Base-by-base conservation (phyloP, 2,888 invertebrate species). In the Agrypnus murinus region DNA sequence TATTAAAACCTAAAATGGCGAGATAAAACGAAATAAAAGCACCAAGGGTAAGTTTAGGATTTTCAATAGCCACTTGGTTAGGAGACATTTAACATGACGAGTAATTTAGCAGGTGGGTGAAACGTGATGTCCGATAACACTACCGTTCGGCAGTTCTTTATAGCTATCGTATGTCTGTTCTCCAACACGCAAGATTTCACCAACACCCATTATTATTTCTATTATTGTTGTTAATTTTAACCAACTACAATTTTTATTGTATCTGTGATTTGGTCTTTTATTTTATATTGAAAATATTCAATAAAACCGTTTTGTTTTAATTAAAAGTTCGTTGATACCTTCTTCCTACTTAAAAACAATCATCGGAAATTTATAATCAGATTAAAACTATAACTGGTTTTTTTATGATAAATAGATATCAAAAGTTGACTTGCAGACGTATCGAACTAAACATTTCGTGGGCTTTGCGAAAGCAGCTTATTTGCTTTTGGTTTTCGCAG, bases 61-160 rank as follows among this genome's bases (percentile, higher is more conserved):
- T 67, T 63, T 68, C 68, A 68, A 57, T 57, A 58, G 65, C 64
- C 43, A 15, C 69, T 57, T 53, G 57, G 68, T 68, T 46, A 64
- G 58, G 68, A 66, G 72, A 72, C 69, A 72, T 69, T 72, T 72
- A 64, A 65, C 67, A 62, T 67, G 68, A 71, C 68, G 57, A 40
- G 66, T 57, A 63, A 64, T 68, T 71, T 68, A 67, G 66, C 58
- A 71, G 71, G 67, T 67, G 71, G 71, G 57, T 62, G 58, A 71
- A 63, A 57, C 60, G 62, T 48, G 62, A 67, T 67, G 71, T 48
- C 71, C 71, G 64, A 68, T 68, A 71, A 68, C 71, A 68, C 67
- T 63, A 57, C 40, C 63, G 60, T 71, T 55, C 60, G 38, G 45
- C 57, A 19, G 45, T 60, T 59, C 65, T 71, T 50, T 43, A 40